Conservation (phyloP, 2,797 vertebrate genomes). For the Tauraco hartlaubi region DNA sequence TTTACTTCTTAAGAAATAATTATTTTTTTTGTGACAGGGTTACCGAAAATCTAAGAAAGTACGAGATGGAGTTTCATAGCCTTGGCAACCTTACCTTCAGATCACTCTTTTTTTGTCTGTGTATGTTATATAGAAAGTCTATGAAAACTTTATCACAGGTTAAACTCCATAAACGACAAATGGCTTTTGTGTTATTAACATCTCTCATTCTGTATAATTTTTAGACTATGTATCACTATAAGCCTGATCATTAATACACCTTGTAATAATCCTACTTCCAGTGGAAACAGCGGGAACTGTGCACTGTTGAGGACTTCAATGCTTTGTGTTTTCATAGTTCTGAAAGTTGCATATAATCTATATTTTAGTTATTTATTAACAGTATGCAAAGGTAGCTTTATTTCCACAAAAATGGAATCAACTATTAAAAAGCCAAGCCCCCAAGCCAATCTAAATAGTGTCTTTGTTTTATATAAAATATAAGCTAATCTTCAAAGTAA, state of each 20-base stretch:
- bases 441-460: rapidly evolving
- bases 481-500: not conserved
- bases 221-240: not conserved
- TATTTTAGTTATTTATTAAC: not conserved
- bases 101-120: not conserved
- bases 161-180: not conserved
- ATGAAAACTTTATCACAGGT: not conserved
- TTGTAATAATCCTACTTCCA: not conserved
- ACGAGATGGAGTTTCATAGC: not conserved
- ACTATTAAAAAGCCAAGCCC: not conserved
- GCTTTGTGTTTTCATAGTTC: not conserved
- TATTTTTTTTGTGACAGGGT: not conserved
- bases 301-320: not conserved
- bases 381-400: not conserved
- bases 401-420: not conserved
- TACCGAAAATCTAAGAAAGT: not conserved
- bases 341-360: not conserved
- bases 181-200: not conserved
- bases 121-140: not conserved
- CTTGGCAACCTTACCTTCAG: not conserved
- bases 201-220: not conserved
- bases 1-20: not conserved
- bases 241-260: not conserved
- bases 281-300: not conserved
- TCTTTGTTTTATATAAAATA: not conserved